Evolutionary conservation across 2,888 invertebrate genomes (phyloP).

Genomic region (Lasioglossum zephyrum): DNA sequence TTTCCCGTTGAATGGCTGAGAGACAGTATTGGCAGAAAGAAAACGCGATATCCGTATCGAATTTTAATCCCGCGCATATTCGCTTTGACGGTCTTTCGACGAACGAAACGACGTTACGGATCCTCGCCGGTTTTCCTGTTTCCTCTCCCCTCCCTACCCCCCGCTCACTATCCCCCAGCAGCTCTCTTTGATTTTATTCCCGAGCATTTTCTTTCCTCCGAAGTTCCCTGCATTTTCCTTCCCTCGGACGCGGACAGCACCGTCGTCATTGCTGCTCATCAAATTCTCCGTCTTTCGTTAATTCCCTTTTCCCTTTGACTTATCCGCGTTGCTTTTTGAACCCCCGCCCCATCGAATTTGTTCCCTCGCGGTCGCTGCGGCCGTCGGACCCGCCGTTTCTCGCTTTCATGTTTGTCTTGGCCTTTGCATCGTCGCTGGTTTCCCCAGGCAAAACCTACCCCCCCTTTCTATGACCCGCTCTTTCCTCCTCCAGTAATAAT

Average conservation of each 20-base stretch:
- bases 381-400: neutral
- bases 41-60: conserved; percentile 46
- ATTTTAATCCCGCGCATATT: conserved; percentile 40
- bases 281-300: conserved; percentile 9
- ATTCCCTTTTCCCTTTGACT: conserved; percentile 8
- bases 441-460: neutral
- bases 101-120: conserved; percentile 10
- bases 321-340: neutral
- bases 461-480: neutral
- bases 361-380: neutral
- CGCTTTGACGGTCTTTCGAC: neutral
- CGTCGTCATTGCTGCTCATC: neutral
- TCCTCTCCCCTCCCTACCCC: neutral
- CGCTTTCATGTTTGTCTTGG: neutral
- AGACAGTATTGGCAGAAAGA: conserved; percentile 42
- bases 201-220: neutral
- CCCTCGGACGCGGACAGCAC: neutral
- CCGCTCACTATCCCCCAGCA: neutral
- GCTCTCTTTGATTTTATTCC: neutral
- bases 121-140: neutral
- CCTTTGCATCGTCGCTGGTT: neutral
- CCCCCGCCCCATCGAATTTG: neutral
- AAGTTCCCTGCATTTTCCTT: neutral
- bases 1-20: conserved; percentile 28
- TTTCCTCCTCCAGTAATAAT: neutral